A percentile compares a stretch with the other conserved stretches of the same genome.
Conservation (phyloP, 92 coral and sea anemone genomes). For the Phenganax marumi region DNA sequence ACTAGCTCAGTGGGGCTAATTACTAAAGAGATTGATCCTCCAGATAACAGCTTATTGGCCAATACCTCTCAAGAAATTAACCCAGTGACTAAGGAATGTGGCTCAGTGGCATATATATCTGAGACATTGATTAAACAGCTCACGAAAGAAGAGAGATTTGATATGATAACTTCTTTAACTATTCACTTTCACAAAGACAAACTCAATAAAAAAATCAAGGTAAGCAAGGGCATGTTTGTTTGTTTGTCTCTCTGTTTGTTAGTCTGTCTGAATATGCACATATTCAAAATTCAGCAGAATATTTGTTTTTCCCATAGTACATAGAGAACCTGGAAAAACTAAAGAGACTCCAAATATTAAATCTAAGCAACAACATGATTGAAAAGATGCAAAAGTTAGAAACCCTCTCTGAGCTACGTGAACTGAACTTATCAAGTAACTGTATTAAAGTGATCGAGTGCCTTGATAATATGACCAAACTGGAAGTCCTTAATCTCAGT, state of each 20-base stretch:
- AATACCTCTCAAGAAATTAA: too few relatives aligned
- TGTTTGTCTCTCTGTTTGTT: neutral
- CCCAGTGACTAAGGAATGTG: neutral
- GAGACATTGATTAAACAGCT: slow-evolving; percentile 74
- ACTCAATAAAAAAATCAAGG: slow-evolving; percentile 93
- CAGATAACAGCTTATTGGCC: too few relatives aligned
- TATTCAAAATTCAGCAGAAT: neutral
- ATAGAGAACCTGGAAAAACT: slow-evolving; percentile 85
- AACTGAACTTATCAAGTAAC: slow-evolving; percentile 84
- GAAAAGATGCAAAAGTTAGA: slow-evolving; percentile 93
- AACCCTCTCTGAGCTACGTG: slow-evolving; percentile 70
- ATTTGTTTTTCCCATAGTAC: slow-evolving; percentile 58
- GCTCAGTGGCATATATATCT: slow-evolving; percentile 78
- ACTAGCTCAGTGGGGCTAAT: slow-evolving; percentile 43
- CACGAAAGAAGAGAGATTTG: slow-evolving; percentile 71
- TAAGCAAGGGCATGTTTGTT: slow-evolving; percentile 9
- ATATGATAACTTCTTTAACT: slow-evolving; percentile 66
- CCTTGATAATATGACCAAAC: slow-evolving; percentile 64
- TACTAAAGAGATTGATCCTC: too few relatives aligned
- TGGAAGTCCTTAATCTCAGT: slow-evolving; percentile 79
- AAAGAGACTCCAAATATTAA: slow-evolving; percentile 65
- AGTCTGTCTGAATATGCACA: neutral
- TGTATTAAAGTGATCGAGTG: slow-evolving; percentile 79
- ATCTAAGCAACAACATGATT: slow-evolving; percentile 80
- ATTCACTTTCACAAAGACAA: slow-evolving; percentile 79